These are phyloP conservation scores for Pogonognathellus flavescens DNA, from an alignment of 1,140 invertebrate genomes.

Conservation along the genomic window DNA sequence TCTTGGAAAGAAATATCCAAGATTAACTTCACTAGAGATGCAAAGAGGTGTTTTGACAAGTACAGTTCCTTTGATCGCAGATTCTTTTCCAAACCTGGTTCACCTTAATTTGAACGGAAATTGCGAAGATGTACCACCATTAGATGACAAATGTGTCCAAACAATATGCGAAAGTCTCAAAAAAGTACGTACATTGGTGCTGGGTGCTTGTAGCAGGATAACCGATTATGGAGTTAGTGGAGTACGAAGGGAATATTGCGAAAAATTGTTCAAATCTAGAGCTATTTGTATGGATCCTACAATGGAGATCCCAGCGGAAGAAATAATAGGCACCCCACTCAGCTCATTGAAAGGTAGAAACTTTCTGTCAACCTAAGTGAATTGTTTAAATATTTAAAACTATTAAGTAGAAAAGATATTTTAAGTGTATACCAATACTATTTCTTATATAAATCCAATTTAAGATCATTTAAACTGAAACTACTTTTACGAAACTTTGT, in stretches of 20 bases:
- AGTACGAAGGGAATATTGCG: constrained; percentile 40
- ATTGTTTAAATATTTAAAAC: no score
- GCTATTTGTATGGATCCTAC: constrained; percentile 38
- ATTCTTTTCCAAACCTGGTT: constrained; percentile 45
- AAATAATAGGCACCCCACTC: constrained; percentile 43
- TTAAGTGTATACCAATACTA: no score
- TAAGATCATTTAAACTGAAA: no score
- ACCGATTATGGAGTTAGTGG: constrained; percentile 54
- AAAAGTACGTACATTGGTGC: constrained; percentile 5
- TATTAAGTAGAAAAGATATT: no score
- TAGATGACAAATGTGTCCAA: constrained; percentile 42
- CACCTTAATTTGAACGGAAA: constrained; percentile 50
- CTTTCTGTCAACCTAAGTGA: no score
- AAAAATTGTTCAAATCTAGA: constrained; percentile 46
- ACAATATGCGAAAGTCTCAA: constrained; percentile 45
- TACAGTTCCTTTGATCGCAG: constrained; percentile 37
- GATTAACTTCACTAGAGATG: constrained; percentile 43
- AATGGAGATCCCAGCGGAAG: constrained; percentile 51
- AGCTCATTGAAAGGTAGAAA: constrained; percentile 51
- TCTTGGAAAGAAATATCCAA: constrained; percentile 14
- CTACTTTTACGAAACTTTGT: no score
- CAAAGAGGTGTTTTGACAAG: constrained; percentile 41
- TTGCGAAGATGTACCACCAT: background rate
- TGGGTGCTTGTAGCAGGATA: constrained; percentile 47
- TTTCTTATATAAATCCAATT: no score